A percentile compares a stretch with the other conserved stretches of the same genome.
These are phyloP conservation scores for Mesitornis unicolor DNA, from an alignment of 2,113 vertebrate species.

Conservation along the genomic window DNA sequence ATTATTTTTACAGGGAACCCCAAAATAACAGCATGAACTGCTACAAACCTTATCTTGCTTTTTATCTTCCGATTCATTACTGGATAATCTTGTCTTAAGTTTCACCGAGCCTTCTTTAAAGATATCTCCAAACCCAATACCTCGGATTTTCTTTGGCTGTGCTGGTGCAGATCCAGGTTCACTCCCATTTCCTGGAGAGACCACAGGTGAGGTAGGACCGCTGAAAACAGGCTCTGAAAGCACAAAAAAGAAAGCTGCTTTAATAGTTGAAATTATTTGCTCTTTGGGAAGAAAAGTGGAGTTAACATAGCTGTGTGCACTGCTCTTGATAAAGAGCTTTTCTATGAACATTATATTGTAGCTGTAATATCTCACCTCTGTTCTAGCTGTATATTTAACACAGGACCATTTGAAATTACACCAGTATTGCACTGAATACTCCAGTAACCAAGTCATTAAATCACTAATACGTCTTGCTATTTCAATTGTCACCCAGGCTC, in stretches of 20 bases:
- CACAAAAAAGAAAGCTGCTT: not conserved
- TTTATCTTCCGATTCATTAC: constrained; percentile 83
- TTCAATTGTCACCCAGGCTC: not conserved
- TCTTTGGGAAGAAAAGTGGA: not conserved
- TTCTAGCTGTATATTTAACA: not conserved
- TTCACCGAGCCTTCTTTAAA: constrained; percentile 93
- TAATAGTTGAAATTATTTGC: not conserved
- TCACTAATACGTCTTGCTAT: not conserved
- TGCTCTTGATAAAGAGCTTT: not conserved
- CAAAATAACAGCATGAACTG: not conserved
- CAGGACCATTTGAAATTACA: not conserved
- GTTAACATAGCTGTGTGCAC: not conserved
- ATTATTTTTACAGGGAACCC: not conserved
- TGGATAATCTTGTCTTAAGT: constrained; percentile 81
- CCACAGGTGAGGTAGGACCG: constrained; percentile 75
- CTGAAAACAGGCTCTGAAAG: constrained; percentile 69
- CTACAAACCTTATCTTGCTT: constrained; percentile 82
- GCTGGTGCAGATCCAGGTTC: constrained; percentile 70
- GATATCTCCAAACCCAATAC: constrained; percentile 95
- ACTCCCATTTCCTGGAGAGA: constrained; percentile 71
- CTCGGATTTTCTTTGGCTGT: constrained; percentile 93
- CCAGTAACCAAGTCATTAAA: not conserved
- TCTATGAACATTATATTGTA: not conserved
- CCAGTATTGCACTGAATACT: not conserved
- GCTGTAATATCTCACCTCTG: not conserved